These are phyloP conservation scores for Poeciliopsis infans DNA, from an alignment of 2,797 vertebrate genomes.

Conservation along the genomic window DNA sequence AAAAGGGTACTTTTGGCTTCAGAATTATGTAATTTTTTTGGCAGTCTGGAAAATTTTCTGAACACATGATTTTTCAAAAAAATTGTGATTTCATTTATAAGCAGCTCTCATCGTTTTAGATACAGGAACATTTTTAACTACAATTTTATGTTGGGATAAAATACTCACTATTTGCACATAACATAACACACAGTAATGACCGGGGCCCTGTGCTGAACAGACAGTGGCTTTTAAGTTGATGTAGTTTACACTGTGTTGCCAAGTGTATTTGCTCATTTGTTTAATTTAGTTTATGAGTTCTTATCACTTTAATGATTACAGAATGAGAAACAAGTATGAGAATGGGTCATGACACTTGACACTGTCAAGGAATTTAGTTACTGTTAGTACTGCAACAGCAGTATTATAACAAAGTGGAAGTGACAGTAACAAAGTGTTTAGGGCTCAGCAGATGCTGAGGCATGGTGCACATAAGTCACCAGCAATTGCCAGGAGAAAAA, in stretches of 20 bases:
- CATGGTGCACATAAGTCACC: too few species aligned
- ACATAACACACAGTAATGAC: neutral
- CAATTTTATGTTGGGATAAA: neutral
- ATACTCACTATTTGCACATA: neutral
- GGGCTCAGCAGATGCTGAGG: too few species aligned
- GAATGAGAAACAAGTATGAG: neutral
- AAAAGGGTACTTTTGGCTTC: neutral
- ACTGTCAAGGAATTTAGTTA: neutral
- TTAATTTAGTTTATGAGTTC: neutral
- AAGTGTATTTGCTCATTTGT: neutral
- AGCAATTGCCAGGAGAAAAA: too few species aligned
- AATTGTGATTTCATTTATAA: neutral
- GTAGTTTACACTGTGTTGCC: neutral
- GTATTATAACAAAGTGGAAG: too few species aligned
- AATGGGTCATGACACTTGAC: neutral
- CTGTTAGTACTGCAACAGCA: neutral
- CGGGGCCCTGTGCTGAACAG: neutral
- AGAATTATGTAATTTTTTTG: neutral
- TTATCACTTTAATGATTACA: neutral
- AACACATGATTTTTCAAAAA: neutral
- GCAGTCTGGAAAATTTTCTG: neutral
- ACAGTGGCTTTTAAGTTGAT: neutral
- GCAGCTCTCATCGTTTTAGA: neutral
- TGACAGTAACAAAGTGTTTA: too few species aligned
- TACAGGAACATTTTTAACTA: neutral